Evolutionary conservation across 2,113 vertebrate species (phyloP).

Genomic region (Corythornis cristatus): DNA sequence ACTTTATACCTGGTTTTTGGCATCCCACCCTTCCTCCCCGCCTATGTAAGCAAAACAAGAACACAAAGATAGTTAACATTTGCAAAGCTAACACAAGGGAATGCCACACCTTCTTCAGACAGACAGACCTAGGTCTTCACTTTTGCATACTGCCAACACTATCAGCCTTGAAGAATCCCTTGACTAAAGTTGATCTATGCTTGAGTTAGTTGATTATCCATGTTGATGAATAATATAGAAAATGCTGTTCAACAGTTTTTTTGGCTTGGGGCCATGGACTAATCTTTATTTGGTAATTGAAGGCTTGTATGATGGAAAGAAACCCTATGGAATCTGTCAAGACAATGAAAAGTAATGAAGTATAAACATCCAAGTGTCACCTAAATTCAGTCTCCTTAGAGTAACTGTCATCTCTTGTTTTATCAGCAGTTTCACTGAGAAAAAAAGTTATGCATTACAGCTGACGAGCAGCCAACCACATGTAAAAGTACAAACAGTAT

Average conservation of each 20-base stretch:
- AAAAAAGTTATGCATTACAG: not conserved
- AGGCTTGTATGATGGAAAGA: not conserved
- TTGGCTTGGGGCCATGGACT: not conserved
- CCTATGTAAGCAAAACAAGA: not conserved
- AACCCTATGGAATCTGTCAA: constrained; percentile 29
- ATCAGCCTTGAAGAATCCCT: not conserved
- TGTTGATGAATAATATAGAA: not conserved
- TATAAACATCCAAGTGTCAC: not conserved
- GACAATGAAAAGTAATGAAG: constrained; percentile 36
- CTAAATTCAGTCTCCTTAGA: not conserved
- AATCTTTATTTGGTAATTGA: constrained; percentile 7
- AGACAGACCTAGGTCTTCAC: not conserved
- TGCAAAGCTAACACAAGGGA: not conserved
- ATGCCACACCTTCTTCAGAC: not conserved
- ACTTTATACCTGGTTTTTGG: rapidly evolving
- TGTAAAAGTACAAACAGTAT: not conserved
- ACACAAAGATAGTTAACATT: not conserved
- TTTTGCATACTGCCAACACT: not conserved
- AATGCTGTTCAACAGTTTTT: not conserved
- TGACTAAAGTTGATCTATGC: not conserved
- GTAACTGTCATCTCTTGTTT: constrained; percentile 30
- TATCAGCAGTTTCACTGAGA: not conserved
- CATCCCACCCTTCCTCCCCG: not conserved
- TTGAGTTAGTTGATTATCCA: not conserved
- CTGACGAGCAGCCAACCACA: not conserved